Evolutionary conservation across 2,113 vertebrate genomes (phyloP).

Genomic region (Nansenia antarctica): DNA sequence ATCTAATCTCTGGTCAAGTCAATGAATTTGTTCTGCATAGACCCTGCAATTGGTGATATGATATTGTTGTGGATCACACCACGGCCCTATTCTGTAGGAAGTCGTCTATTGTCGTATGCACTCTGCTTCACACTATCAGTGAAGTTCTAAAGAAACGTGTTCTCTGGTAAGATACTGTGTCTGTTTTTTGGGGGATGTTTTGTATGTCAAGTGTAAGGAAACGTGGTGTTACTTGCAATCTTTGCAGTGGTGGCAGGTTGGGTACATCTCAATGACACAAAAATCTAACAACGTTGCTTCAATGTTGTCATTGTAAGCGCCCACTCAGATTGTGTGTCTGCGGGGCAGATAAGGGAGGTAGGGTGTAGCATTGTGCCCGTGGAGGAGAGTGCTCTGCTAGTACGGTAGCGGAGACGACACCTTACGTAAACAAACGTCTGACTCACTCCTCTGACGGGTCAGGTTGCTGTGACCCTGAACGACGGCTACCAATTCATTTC

Average conservation of each 20-base stretch:
- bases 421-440: background rate
- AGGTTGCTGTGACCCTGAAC: background rate
- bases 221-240: background rate
- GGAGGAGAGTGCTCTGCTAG: too few species aligned
- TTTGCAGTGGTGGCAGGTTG: background rate
- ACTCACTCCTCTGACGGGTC: background rate
- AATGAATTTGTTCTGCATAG: background rate
- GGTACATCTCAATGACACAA: background rate
- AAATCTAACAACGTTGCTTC: background rate
- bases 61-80: too few species aligned
- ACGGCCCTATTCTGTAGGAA: too few species aligned
- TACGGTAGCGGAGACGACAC: background rate
- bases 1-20: background rate
- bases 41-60: background rate
- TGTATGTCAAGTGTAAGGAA: background rate
- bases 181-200: background rate
- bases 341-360: background rate
- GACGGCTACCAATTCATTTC: background rate
- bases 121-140: background rate
- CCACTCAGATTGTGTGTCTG: background rate
- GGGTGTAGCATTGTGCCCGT: background rate
- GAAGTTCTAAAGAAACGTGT: background rate
- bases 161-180: background rate
- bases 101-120: background rate
- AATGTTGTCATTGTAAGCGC: background rate